phyloP scores from a whole-genome alignment of 2,113 vertebrate species.

The Helogale parvula region DNA sequence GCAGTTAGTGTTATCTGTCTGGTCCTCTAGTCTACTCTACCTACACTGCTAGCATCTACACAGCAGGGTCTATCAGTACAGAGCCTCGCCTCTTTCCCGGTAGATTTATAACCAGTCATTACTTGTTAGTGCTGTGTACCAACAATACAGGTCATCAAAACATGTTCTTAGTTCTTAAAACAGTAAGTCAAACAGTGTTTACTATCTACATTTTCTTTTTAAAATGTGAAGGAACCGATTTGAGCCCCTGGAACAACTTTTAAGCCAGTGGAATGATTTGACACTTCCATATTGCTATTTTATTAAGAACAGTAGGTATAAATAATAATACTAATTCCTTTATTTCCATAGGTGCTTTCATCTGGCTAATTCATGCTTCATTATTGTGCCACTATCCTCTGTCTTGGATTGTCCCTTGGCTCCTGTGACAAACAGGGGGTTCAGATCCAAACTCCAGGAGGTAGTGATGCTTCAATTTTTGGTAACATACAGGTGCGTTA shows the following conservation, averaged over 20 bases:
- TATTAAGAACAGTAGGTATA: slow-evolving; percentile 25
- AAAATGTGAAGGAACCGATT: background rate
- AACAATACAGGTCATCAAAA: slow-evolving; percentile 2
- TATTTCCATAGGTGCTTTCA: slow-evolving; percentile 69
- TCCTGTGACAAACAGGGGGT: slow-evolving; percentile 68
- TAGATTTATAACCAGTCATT: background rate
- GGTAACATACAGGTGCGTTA: background rate
- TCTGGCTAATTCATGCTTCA: slow-evolving; percentile 70
- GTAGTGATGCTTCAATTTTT: background rate
- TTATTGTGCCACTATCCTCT: slow-evolving; percentile 67
- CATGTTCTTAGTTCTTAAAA: background rate
- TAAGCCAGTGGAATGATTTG: background rate
- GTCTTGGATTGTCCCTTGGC: slow-evolving; percentile 53
- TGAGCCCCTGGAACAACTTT: background rate
- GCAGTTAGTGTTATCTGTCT: background rate
- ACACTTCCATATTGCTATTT: background rate
- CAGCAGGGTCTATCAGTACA: background rate
- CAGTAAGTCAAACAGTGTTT: background rate
- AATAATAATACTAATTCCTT: slow-evolving; percentile 65
- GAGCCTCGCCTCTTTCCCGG: background rate
- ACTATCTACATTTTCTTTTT: background rate
- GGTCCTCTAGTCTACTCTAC: background rate
- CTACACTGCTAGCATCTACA: background rate
- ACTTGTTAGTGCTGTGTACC: background rate
- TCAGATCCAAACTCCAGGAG: slow-evolving; percentile 64